phyloP scores from a whole-genome alignment of 2,797 vertebrate species.

The Pterois miles region DNA sequence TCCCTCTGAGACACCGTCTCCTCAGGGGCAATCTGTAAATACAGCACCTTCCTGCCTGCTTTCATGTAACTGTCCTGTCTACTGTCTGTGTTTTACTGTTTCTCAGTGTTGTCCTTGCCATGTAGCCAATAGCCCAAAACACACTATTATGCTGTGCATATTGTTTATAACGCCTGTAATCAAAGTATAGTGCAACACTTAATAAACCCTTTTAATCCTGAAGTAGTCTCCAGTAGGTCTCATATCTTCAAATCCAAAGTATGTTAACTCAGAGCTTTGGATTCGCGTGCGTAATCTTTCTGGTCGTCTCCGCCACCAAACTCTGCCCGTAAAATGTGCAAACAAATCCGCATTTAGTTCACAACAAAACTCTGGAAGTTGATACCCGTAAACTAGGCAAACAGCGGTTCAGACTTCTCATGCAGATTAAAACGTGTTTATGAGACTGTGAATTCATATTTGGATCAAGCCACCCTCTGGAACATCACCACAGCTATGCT shows the following conservation, averaged over 20 bases:
- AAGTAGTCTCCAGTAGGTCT: constrained; percentile 14
- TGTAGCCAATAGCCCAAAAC: constrained; percentile 47
- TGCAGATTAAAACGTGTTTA: constrained; percentile 39
- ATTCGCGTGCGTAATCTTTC: neutral
- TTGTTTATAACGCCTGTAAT: constrained; percentile 78
- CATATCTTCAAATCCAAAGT: neutral
- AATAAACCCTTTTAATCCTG: constrained; percentile 78
- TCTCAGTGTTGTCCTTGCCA: constrained; percentile 66
- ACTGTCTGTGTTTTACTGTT: constrained; percentile 53
- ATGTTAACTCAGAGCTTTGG: neutral
- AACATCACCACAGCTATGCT: constrained; percentile 10
- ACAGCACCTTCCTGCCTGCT: constrained; percentile 68
- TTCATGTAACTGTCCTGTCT: constrained; percentile 63
- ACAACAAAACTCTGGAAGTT: neutral
- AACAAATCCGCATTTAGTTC: neutral
- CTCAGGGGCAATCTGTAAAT: constrained; percentile 71
- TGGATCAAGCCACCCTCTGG: neutral
- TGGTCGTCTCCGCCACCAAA: neutral
- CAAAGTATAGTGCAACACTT: constrained; percentile 66
- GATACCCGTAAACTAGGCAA: constrained; percentile 11
- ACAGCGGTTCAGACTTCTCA: neutral
- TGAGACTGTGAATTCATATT: constrained; percentile 21
- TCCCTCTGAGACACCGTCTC: constrained; percentile 36
- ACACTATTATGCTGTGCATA: constrained; percentile 60
- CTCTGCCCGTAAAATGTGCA: neutral